phyloP scores from a whole-genome alignment of 2,888 invertebrate genomes.

The Lathronympha strigana region DNA sequence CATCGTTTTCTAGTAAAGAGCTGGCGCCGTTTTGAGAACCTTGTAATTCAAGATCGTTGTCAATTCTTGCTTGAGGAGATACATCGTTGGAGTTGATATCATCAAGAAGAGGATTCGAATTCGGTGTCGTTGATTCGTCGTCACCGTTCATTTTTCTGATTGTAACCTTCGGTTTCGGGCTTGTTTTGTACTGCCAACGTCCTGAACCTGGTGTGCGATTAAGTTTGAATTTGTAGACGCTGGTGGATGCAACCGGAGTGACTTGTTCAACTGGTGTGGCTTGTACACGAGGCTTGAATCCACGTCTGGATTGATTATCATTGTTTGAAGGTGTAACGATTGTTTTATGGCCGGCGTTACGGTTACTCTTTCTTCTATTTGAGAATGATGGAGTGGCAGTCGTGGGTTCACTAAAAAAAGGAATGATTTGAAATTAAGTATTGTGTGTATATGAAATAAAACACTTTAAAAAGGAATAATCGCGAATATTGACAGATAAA shows the following conservation, averaged over 20 bases:
- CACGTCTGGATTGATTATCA: constrained; percentile 81
- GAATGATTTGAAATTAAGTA: constrained; percentile 86
- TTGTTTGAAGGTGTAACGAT: constrained; percentile 71
- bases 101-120: constrained; percentile 72
- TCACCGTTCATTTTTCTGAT: constrained; percentile 88
- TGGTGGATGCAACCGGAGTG: constrained; percentile 80
- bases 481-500: too few species aligned
- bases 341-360: constrained; percentile 74
- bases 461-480: too few species aligned
- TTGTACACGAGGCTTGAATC: constrained; percentile 88
- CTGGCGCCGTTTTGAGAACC: constrained; percentile 87
- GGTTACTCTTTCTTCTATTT: constrained; percentile 80
- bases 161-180: constrained; percentile 92
- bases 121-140: constrained; percentile 79
- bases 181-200: constrained; percentile 96
- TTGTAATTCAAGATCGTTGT: constrained; percentile 89
- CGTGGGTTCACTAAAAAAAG: constrained; percentile 88
- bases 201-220: constrained; percentile 93
- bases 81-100: constrained; percentile 80
- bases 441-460: too few species aligned
- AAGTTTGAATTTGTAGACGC: constrained; percentile 91
- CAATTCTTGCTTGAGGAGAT: constrained; percentile 83
- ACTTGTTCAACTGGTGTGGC: constrained; percentile 82
- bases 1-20: constrained; percentile 84
- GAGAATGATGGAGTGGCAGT: constrained; percentile 77